Conservation (phyloP, 2,797 vertebrate genomes). For the Myotis findleyi region DNA sequence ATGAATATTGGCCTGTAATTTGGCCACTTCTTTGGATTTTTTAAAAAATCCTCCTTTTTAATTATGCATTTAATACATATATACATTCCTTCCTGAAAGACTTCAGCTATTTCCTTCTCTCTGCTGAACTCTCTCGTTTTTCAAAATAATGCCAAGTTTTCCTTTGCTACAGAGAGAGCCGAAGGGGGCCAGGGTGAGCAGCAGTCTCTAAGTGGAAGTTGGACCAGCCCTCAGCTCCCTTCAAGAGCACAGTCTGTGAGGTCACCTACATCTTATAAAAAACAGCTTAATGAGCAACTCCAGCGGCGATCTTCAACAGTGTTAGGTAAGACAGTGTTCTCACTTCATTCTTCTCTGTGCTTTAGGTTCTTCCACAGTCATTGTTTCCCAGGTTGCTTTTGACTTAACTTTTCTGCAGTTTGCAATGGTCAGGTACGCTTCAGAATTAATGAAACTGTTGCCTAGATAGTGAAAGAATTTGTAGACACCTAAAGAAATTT, state of each 20-base stretch:
- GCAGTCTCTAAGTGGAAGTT: conserved; percentile 88
- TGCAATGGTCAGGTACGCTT: conserved; percentile 2
- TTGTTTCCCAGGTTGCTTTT: conserved; percentile 27
- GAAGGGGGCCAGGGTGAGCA: conserved; percentile 90
- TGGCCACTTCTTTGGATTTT: conserved; percentile 14
- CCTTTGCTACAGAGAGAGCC: conserved; percentile 88
- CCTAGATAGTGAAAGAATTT: conserved; percentile 50
- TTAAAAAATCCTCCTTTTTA: neutral
- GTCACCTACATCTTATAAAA: conserved; percentile 89
- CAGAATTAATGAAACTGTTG: conserved; percentile 49
- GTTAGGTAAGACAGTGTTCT: conserved; percentile 89
- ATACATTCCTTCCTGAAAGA: neutral
- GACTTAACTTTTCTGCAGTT: conserved; percentile 50
- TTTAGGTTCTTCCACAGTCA: neutral
- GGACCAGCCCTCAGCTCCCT: conserved; percentile 92
- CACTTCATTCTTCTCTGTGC: neutral
- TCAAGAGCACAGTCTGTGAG: conserved; percentile 86
- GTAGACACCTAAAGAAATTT: conserved; percentile 22
- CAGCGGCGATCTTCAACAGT: conserved; percentile 91
- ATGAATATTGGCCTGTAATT: conserved; percentile 20
- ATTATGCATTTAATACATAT: neutral
- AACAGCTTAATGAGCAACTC: conserved; percentile 90
- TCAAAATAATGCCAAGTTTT: conserved; percentile 92
- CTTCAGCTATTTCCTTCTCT: neutral
- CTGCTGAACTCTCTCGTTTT: conserved; percentile 56